phyloP scores from a whole-genome alignment of 2,113 vertebrate genomes.

The Cepphus grylle region DNA sequence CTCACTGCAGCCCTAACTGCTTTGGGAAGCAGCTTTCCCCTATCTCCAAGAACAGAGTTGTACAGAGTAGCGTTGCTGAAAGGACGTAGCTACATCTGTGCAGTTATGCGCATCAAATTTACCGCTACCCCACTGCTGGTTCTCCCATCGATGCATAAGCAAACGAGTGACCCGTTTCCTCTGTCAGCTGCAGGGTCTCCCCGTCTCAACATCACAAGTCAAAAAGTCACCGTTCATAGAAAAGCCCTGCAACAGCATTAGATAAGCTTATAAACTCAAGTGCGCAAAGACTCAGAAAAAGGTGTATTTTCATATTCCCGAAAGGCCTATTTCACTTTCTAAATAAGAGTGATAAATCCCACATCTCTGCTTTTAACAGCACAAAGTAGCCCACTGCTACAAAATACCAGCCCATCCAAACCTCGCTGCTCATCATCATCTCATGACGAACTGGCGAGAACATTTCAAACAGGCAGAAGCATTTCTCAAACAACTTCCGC shows the following conservation, averaged over 20 bases:
- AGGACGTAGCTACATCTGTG: not conserved
- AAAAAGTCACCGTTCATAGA: not conserved
- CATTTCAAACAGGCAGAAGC: not conserved
- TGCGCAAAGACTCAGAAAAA: not conserved
- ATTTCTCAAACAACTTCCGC: not conserved
- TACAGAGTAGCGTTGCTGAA: not conserved
- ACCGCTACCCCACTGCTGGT: accelerated
- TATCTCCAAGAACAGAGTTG: not conserved
- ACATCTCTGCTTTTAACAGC: not conserved
- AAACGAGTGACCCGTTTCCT: accelerated
- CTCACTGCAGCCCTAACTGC: not conserved
- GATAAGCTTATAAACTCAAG: not conserved
- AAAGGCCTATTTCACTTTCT: not conserved
- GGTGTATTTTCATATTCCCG: not conserved
- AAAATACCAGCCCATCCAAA: not conserved
- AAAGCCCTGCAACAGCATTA: not conserved
- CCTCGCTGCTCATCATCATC: not conserved
- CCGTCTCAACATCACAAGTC: not conserved
- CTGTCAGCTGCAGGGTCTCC: not conserved
- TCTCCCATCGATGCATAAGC: accelerated
- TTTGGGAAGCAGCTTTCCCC: not conserved
- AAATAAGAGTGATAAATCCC: not conserved
- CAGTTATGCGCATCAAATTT: accelerated
- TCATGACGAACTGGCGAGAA: not conserved
- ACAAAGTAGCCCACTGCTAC: accelerated